Percentiles rank a stretch among this genome's conserved stretches.
phyloP scores from a whole-genome alignment of 2,113 vertebrate species.

The Gallinago paraguaiae region DNA sequence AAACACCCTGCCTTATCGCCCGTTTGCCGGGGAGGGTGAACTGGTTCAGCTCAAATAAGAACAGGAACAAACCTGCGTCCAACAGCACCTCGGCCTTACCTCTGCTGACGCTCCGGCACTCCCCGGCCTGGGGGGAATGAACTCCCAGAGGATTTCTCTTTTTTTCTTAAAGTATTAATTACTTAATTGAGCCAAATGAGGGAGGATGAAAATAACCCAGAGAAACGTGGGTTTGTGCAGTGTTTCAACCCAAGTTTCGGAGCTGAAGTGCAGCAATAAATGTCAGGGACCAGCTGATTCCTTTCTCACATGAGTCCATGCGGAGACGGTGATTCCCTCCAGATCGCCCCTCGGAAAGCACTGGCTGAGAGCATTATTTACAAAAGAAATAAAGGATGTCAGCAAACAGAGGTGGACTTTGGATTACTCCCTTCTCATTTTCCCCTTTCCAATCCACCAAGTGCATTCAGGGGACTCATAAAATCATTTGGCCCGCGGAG shows the following conservation, averaged over 20 bases:
- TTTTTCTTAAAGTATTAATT: background rate
- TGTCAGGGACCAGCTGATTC: slow-evolving; percentile 34
- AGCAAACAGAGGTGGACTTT: background rate
- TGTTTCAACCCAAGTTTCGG: background rate
- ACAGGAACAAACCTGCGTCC: background rate
- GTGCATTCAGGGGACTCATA: background rate
- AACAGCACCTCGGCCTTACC: background rate
- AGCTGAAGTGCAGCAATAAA: background rate
- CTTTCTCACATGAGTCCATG: background rate
- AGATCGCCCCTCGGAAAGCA: background rate
- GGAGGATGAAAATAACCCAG: background rate
- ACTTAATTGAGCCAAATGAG: background rate
- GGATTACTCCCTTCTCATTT: background rate
- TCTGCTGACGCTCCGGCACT: background rate
- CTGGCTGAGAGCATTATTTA: background rate
- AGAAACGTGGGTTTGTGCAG: background rate
- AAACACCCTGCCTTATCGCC: slow-evolving; percentile 27
- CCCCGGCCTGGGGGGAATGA: background rate
- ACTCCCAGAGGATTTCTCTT: background rate
- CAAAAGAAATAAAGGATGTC: slow-evolving; percentile 2
- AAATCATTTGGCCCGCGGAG: background rate
- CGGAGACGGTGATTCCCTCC: background rate
- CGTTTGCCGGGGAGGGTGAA: background rate
- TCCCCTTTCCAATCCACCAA: background rate
- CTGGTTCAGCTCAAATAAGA: slow-evolving; percentile 44